Base-by-base conservation (phyloP, 2,113 vertebrate species). In the Plectropomus leopardus region DNA sequence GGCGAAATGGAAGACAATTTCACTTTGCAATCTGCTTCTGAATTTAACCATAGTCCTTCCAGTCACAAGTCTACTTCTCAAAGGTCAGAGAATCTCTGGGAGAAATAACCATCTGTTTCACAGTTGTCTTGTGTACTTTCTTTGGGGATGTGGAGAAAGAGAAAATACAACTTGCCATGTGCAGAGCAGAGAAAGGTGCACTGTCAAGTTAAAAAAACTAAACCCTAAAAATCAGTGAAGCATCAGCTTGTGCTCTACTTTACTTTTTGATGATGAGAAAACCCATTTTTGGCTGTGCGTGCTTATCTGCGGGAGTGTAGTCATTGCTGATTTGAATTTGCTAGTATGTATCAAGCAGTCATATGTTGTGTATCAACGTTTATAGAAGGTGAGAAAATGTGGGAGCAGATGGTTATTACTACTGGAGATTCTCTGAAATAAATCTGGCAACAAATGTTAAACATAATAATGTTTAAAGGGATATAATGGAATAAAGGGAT, bases 31-130 rank as follows among this genome's bases (percentile, higher is more conserved):
- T 65, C 60, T 80, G 66, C 44, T 69, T 72, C 55, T 76, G 68
- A 78, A 84, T 78, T 89, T 57, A 79, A 83, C 65, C 36, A 44
- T 28, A 53, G 71, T 63, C 76, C 79, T 86, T 72, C 64, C 71
- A 85, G 78, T 78, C 85, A 85, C 53, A 79, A 71, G 48, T 73
- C 55, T 55, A 9, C 32, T 67, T 85, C 76, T 74, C 72, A 88
- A 87, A 87, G 91, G 88, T 90, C 79, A 84, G 53, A 75, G 65
- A 75, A 73, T 76, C 40, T 76, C 51, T 24, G 26, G 72, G 45
- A 87, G 77, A 80, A 88, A 85, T 73, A 84, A 79, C 82, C 86
- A 84, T 88, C 75, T 86, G 78, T 78, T 90, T 85, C 82, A 68
- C 82, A 74, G 73, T 77, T 74, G 76, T 90, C 70, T 76, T 80